These are phyloP conservation scores for Naso thynnoides DNA, from an alignment of 2,797 vertebrate genomes.

Conservation along the genomic window DNA sequence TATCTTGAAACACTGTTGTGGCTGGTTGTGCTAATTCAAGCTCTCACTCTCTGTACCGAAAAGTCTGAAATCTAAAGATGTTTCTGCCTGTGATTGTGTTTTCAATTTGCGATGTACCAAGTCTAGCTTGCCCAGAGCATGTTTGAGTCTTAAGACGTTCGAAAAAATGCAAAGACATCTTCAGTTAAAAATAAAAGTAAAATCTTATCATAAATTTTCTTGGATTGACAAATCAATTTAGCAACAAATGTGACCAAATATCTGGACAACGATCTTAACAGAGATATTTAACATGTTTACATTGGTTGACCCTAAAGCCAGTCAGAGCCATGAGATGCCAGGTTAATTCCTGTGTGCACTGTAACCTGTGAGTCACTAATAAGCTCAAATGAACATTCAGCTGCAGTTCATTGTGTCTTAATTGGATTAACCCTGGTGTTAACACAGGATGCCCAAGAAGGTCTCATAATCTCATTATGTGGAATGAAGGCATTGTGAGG, in stretches of 20 bases:
- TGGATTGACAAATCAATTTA: background rate
- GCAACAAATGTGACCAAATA: background rate
- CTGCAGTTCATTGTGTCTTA: slow-evolving; percentile 46
- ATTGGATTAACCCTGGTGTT: slow-evolving; percentile 75
- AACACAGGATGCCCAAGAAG: slow-evolving; percentile 54
- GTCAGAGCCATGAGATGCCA: background rate
- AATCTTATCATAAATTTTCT: too few relatives aligned
- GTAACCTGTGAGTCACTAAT: slow-evolving; percentile 46
- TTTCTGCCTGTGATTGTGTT: too few relatives aligned
- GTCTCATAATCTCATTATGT: slow-evolving; percentile 75
- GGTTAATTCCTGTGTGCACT: background rate
- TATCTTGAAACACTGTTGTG: too few relatives aligned
- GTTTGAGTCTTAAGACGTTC: too few relatives aligned
- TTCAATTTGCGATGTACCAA: too few relatives aligned
- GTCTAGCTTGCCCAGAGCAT: too few relatives aligned
- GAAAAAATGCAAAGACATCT: too few relatives aligned
- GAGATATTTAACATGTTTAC: background rate
- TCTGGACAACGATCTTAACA: background rate
- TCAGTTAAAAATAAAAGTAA: too few relatives aligned
- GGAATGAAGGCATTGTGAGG: slow-evolving; percentile 63
- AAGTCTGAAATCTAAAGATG: too few relatives aligned
- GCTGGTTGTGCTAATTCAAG: too few relatives aligned
- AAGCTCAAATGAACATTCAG: slow-evolving; percentile 40
- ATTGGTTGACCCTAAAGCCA: background rate
- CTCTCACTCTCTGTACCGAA: too few relatives aligned